A percentile compares a stretch with the other conserved stretches of the same genome.
Evolutionary conservation across 2,888 invertebrate genomes (phyloP).

Genomic region (Drosophila buzzatii): DNA sequence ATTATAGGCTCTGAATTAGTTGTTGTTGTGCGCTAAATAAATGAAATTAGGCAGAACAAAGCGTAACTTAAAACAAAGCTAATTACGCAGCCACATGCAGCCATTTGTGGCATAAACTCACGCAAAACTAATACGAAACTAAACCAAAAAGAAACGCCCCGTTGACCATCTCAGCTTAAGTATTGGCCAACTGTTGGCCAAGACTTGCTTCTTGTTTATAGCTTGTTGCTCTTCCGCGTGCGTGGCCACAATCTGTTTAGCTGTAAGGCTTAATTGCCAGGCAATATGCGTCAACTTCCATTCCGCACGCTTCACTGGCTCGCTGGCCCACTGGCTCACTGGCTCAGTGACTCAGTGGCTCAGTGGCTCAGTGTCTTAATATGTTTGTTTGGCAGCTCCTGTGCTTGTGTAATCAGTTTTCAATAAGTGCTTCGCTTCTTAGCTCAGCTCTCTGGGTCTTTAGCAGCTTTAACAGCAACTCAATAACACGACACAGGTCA

Average conservation of each 20-base stretch:
- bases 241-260: slow-evolving; percentile 66
- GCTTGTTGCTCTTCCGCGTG: slow-evolving; percentile 47
- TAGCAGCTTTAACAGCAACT: slow-evolving; percentile 46
- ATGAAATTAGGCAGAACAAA: slow-evolving; percentile 43
- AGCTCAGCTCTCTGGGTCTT: slow-evolving; percentile 40
- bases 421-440: slow-evolving; percentile 48
- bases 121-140: slow-evolving; percentile 14
- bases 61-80: slow-evolving; percentile 41
- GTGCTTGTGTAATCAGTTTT: slow-evolving; percentile 62
- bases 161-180: slow-evolving; percentile 21
- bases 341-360: slow-evolving; percentile 7
- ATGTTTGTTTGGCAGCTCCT: slow-evolving; percentile 36
- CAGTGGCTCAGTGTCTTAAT: slow-evolving; percentile 39
- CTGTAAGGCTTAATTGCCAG: slow-evolving; percentile 70
- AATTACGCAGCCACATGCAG: slow-evolving; percentile 51
- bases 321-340: not conserved
- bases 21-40: slow-evolving; percentile 23
- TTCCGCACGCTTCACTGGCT: slow-evolving; percentile 29
- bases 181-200: slow-evolving; percentile 18
- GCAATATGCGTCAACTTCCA: slow-evolving; percentile 65
- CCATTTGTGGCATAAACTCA: slow-evolving; percentile 27
- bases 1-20: slow-evolving; percentile 55
- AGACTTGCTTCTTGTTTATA: slow-evolving; percentile 7
- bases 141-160: slow-evolving; percentile 9
- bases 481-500: slow-evolving; percentile 13